Evolutionary conservation across 2,113 vertebrate species (phyloP), one percentile per base, ranked within the genome.

Genomic region (Prolemur simus): DNA sequence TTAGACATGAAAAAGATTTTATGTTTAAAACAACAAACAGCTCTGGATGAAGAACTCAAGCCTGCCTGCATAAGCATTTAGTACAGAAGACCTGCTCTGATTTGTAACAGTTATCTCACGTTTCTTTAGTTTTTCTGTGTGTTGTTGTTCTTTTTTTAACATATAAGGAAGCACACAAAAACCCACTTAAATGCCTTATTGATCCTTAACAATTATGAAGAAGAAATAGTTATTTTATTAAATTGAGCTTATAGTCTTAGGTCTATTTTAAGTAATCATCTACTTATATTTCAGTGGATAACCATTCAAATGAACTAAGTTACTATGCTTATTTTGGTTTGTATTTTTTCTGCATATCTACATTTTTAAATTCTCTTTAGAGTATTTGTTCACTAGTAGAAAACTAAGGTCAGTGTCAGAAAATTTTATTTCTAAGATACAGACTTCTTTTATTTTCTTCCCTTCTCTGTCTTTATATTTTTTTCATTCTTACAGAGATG

Each of bases 21-120:
- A 90, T 47, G 25, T 76, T 96, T 95, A 92, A 96, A 93, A 90
- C 37, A 37, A 83, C 63, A 77, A 64, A 77, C 20, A 82, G 60
- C 58, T 73, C 58, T 77, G 39, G 14, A 81, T 77, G 20, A 95
- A 89, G 69, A 89, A 92, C 13, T 64, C 56, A 64, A 32, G 32
- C 37, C 81, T 49, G 29, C 37, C 81, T 49, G 47, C 0, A 15
- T 32, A 69, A 85, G 52, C 20, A 88, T 49, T 96, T 83, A 71
- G 56, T 25, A 84, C 9, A 87, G 27, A 94, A 94, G 34, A 84
- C 5, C 6, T 84, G 18, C 15, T 77, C 45, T 96, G 68, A 91
- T 85, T 89, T 94, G 54, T 76, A 86, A 71, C 4, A 78, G 39
- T 8, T 91, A 82, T 80, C n/a, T 71, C 39, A 63, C 25, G 32